A percentile compares a stretch with the other conserved stretches of the same genome.
These are phyloP conservation scores for Heliocidaris erythrogramma DNA, from an alignment of 35 echinoderm and acorn worm genomes.

Conservation along the genomic window DNA sequence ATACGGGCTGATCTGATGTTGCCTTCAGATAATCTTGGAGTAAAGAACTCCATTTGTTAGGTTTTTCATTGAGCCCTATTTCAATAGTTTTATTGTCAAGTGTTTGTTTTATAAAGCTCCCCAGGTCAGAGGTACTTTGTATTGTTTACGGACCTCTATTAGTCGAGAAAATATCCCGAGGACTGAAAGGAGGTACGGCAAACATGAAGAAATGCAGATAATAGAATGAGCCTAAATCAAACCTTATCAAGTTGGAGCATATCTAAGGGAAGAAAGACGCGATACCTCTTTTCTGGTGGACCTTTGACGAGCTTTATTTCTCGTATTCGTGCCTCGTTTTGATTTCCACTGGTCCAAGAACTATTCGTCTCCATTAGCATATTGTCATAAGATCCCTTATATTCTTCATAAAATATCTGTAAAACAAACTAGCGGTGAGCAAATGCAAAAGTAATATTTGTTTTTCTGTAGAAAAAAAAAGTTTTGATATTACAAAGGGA, in stretches of 20 bases:
- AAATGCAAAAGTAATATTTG: too few species aligned
- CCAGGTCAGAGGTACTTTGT: constrained; percentile 43
- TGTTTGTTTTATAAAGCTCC: constrained; percentile 45
- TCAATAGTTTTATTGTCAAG: constrained; percentile 37
- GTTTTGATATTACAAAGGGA: too few species aligned
- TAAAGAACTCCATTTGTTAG: constrained; percentile 40
- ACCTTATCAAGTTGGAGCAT: constrained; percentile 16
- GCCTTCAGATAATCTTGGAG: constrained; percentile 28
- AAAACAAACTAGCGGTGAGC: too few species aligned
- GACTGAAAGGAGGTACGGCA: constrained; percentile 1
- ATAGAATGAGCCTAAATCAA: constrained; percentile 13
- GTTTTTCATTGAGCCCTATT: constrained; percentile 14
- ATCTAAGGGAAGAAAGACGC: not conserved
- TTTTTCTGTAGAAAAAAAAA: too few species aligned
- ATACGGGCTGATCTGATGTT: constrained; percentile 22
- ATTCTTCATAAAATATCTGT: too few species aligned
- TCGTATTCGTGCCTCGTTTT: too few species aligned
- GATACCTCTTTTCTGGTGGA: not conserved
- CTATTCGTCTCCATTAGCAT: too few species aligned
- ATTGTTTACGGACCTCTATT: constrained; percentile 47
- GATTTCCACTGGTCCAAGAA: too few species aligned
- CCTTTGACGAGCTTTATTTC: not conserved
- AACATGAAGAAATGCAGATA: constrained; percentile 24
- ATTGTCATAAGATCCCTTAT: too few species aligned
- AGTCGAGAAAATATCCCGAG: constrained; percentile 51